Conservation (phyloP, 2,888 invertebrate genomes). For the Lasius platythorax region DNA sequence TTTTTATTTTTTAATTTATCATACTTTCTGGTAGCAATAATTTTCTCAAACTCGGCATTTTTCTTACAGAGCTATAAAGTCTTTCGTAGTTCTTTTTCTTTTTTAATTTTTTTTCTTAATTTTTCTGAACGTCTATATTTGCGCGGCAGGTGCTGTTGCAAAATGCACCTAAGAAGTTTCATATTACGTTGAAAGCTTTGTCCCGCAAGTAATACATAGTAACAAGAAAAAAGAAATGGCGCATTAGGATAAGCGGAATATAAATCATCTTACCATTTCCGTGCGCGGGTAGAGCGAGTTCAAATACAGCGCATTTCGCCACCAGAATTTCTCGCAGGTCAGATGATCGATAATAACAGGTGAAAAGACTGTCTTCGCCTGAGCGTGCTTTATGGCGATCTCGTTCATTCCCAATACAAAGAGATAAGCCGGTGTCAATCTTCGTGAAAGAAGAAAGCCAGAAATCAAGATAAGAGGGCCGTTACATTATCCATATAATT, state of each 20-base stretch:
- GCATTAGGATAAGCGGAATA: constrained; percentile 26
- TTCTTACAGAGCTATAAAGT: not conserved
- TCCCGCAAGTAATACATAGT: not conserved
- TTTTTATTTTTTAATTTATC: too few relatives aligned
- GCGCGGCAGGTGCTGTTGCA: not conserved
- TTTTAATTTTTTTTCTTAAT: not conserved
- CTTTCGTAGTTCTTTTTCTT: not conserved
- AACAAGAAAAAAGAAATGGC: not conserved
- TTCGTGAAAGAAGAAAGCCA: constrained; percentile 75
- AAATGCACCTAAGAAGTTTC: constrained; percentile 17
- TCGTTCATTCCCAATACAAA: constrained; percentile 87
- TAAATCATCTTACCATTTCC: constrained; percentile 87
- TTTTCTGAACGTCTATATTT: not conserved
- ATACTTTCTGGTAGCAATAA: too few relatives aligned
- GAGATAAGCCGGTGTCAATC: constrained; percentile 89
- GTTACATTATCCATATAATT: not conserved
- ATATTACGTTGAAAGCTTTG: constrained; percentile 25
- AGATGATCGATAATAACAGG: constrained; percentile 87
- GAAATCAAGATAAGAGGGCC: constrained; percentile 27
- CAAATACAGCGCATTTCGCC: constrained; percentile 89
- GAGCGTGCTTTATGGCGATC: constrained; percentile 86
- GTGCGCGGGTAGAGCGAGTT: constrained; percentile 88
- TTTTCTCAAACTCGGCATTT: too few relatives aligned
- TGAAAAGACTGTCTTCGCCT: constrained; percentile 86
- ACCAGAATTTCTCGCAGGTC: constrained; percentile 89